These are phyloP conservation scores for Alfaro cultratus DNA, from an alignment of 2,797 vertebrate species.

Conservation along the genomic window DNA sequence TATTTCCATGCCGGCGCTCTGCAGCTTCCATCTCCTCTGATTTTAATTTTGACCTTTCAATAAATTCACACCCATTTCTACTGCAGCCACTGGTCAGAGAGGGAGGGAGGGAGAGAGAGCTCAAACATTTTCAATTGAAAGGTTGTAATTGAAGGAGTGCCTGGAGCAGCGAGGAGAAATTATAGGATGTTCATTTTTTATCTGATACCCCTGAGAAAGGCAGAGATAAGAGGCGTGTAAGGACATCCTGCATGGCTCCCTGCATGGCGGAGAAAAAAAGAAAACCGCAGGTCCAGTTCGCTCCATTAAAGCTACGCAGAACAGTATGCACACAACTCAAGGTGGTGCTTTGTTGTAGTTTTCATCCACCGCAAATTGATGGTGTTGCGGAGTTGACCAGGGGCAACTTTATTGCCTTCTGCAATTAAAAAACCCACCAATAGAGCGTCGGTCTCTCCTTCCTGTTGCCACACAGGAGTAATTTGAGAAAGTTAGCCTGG, in stretches of 20 bases:
- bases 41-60: constrained; percentile 76
- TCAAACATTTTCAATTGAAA: constrained; percentile 71
- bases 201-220: constrained; percentile 59
- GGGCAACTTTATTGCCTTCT: constrained; percentile 52
- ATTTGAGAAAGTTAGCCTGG: constrained; percentile 73
- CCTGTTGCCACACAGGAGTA: constrained; percentile 52
- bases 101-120: constrained; percentile 40
- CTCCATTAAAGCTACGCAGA: constrained; percentile 44
- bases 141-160: constrained; percentile 73
- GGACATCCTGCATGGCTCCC: constrained; percentile 50
- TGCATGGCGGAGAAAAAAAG: constrained; percentile 22
- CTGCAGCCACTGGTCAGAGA: constrained; percentile 32
- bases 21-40: constrained; percentile 61
- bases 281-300: constrained; percentile 2
- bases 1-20: constrained; percentile 55
- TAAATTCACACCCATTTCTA: constrained; percentile 71
- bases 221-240: constrained; percentile 41
- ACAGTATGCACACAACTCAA: constrained; percentile 46
- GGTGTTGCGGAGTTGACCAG: not conserved
- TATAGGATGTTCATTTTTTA: constrained; percentile 69
- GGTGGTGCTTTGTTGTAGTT: constrained; percentile 50
- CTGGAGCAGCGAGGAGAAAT: constrained; percentile 59
- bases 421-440: constrained; percentile 59
- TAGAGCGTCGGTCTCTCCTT: constrained; percentile 48
- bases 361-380: constrained; percentile 53